These are phyloP conservation scores for Pseudorectes ferrugineus DNA, from an alignment of 2,113 vertebrate species.

Conservation along the genomic window DNA sequence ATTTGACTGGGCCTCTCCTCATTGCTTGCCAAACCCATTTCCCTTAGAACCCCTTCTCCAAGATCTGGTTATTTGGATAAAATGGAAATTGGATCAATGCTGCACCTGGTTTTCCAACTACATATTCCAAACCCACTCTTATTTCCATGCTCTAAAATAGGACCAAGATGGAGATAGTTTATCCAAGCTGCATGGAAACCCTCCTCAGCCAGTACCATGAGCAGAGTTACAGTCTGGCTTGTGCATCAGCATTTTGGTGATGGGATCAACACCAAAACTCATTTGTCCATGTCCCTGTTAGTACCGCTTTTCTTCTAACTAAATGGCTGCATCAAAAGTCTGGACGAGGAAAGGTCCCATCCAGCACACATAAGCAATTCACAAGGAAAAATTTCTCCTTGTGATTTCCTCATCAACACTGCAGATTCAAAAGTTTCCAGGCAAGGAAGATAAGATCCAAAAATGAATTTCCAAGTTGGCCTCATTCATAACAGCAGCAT, in stretches of 20 bases:
- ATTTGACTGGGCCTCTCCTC: neutral
- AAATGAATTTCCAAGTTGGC: neutral
- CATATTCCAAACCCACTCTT: neutral
- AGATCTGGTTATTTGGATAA: neutral
- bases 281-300: neutral
- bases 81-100: neutral
- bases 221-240: neutral
- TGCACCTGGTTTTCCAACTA: constrained; percentile 51
- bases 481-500: neutral
- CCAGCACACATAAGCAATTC: neutral
- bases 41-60: neutral
- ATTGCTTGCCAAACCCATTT: neutral
- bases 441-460: neutral
- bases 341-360: neutral
- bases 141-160: neutral
- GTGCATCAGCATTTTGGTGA: neutral
- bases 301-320: neutral
- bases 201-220: neutral
- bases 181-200: neutral
- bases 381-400: neutral
- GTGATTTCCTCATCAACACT: neutral
- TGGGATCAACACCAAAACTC: neutral
- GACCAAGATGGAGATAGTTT: neutral
- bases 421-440: neutral
- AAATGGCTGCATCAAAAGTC: neutral